A percentile compares a stretch with the other conserved stretches of the same genome.
Conservation (phyloP, 1,140 invertebrate species). For the Chrysopa pallens region DNA sequence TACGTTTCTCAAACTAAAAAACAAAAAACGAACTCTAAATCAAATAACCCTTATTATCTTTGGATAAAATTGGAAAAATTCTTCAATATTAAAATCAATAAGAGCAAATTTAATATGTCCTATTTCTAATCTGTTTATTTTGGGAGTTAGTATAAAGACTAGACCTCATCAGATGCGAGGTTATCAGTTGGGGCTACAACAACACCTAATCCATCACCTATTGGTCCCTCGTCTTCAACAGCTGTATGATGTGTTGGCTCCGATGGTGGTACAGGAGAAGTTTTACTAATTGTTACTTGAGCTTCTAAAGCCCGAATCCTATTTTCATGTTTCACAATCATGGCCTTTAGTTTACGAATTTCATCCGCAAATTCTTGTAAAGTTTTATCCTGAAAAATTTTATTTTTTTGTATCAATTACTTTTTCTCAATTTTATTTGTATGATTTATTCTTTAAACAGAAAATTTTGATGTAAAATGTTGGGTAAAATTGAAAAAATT, state of each 20-base stretch:
- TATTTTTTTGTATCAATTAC: not conserved
- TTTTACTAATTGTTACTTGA: slow-evolving; percentile 27
- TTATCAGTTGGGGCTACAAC: slow-evolving; percentile 9
- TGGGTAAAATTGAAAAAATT: too few relatives aligned
- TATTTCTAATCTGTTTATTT: not conserved
- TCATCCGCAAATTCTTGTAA: slow-evolving; percentile 71
- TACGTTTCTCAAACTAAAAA: not conserved
- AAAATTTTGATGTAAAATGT: too few relatives aligned
- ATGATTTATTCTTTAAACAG: too few relatives aligned
- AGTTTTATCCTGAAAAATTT: slow-evolving; percentile 32
- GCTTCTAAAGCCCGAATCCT: slow-evolving; percentile 59
- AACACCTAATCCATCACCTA: slow-evolving; percentile 1
- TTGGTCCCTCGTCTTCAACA: slow-evolving; percentile 4
- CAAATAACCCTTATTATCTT: not conserved
- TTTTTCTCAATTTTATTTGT: too few relatives aligned
- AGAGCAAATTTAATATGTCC: not conserved
- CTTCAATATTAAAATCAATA: not conserved
- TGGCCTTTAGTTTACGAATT: slow-evolving; percentile 78
- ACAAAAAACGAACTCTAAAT: not conserved
- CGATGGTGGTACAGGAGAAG: slow-evolving; percentile 12
- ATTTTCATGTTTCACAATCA: slow-evolving; percentile 88
- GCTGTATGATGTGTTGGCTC: slow-evolving; percentile 12
- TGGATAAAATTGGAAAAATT: not conserved
- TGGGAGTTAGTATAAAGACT: slow-evolving; percentile 6
- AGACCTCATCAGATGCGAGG: slow-evolving; percentile 26